Evolutionary conservation across 2,888 invertebrate genomes (phyloP), one percentile per base, ranked within the genome.

Genomic region (Meandrusa payeni): DNA sequence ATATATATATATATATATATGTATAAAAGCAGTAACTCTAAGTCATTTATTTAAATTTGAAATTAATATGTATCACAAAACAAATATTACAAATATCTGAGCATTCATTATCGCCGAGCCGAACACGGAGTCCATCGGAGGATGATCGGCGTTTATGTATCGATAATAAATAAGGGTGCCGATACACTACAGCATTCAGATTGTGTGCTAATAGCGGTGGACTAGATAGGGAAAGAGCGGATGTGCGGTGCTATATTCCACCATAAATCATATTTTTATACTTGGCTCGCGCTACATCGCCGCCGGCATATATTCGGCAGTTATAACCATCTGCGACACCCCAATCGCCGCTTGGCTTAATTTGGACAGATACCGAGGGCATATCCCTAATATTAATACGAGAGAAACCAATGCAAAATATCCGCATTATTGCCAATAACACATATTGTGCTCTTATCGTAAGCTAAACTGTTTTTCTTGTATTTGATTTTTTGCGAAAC

Each of bases 281-380:
- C 68, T 76, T 74, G 69, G 69, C 71, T 64, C 71, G 72, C 73
- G 69, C 67, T 71, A 61, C 57, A 55, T 58, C 59, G 58, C 56
- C 57, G 61, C 60, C 60, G 57, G 57, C 64, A 60, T 59, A 54
- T 54, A 70, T 41, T 26, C 23, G 19, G 79, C 78, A 69, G 80
- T 85, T 82, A 81, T 65, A 57, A 56, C 76, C 85, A 86, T 82
- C 82, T 86, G 86, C 59, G 82, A 68, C 82, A 76, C 77, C 78
- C 81, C 79, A 76, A 76, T 76, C 57, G 69, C 71, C 64, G 66
- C 60, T 70, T 68, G 64, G 70, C 69, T 78, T 81, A 76, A 81
- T 83, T 80, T 76, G 74, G 62, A 70, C 74, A 77, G 73, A 79
- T 78, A 72, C 27, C 64, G 63, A 76, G 73, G 76, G 73, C 61